phyloP scores from a whole-genome alignment of 2,113 vertebrate genomes.

The Ammodramus savannarum region DNA sequence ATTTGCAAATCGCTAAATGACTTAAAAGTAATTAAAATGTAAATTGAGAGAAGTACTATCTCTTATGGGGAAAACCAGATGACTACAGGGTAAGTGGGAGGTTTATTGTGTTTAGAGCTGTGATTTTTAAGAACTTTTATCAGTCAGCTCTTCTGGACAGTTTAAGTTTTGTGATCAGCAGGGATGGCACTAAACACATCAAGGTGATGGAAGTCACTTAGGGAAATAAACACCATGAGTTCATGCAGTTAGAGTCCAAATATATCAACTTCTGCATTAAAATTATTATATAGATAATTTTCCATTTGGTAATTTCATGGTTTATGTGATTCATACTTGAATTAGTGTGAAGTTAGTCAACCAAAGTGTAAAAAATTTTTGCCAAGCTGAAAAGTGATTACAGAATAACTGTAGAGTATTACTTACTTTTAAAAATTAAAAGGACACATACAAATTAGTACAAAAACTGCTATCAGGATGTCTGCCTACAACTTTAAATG shows the following conservation, averaged over 20 bases:
- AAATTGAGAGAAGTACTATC: slow-evolving; percentile 3
- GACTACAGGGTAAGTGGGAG: neutral
- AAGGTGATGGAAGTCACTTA: neutral
- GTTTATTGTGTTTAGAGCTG: neutral
- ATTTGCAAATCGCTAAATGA: slow-evolving; percentile 6
- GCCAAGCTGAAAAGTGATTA: neutral
- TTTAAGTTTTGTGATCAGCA: neutral
- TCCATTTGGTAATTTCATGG: neutral
- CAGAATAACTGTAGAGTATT: neutral
- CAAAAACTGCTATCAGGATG: neutral
- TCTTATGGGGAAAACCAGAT: neutral
- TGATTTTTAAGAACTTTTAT: neutral
- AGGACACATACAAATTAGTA: neutral
- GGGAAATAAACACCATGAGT: neutral
- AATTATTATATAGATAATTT: neutral
- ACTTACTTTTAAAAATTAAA: neutral
- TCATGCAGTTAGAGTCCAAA: neutral
- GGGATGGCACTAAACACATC: neutral
- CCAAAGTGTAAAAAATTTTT: neutral
- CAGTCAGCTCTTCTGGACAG: neutral
- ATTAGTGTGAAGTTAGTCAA: neutral
- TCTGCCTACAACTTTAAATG: neutral
- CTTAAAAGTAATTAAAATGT: slow-evolving; percentile 29
- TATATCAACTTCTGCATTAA: neutral
- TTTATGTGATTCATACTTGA: neutral